These are phyloP conservation scores for Apeira syringaria DNA, from an alignment of 2,888 invertebrate species.

Conservation along the genomic window DNA sequence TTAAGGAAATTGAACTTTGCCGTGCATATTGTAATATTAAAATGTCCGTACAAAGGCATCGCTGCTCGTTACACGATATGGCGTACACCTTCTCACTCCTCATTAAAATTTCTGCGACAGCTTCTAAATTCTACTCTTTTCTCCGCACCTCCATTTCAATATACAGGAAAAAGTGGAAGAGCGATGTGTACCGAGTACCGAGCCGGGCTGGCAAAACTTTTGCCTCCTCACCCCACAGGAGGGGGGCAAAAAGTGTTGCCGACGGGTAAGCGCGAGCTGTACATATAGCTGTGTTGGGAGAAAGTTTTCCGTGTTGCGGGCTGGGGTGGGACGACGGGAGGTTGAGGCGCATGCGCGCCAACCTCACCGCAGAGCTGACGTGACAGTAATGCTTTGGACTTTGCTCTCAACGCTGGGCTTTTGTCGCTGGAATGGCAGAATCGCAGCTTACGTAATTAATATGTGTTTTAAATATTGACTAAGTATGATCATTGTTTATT, in stretches of 20 bases:
- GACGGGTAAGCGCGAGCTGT: conserved; percentile 64
- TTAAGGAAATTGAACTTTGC: conserved; percentile 34
- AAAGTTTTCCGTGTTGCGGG: conserved; percentile 84
- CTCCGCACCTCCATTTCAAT: conserved; percentile 83
- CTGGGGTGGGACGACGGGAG: conserved; percentile 54
- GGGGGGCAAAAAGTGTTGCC: conserved; percentile 82
- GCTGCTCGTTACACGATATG: conserved; percentile 57
- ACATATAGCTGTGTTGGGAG: conserved; percentile 79
- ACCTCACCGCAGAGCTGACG: conserved; percentile 63
- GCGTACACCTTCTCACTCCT: conserved; percentile 73
- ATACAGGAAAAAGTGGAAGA: conserved; percentile 83
- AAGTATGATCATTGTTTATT: too few relatives aligned
- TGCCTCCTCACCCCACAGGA: conserved; percentile 66
- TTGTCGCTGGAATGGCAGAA: conserved; percentile 33
- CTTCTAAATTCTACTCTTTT: conserved; percentile 83
- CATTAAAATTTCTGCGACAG: conserved; percentile 83
- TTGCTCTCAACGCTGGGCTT: conserved; percentile 46
- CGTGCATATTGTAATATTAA: conserved; percentile 49
- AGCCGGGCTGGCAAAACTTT: conserved; percentile 79
- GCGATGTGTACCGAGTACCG: conserved; percentile 79
- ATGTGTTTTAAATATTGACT: too few relatives aligned
- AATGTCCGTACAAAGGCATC: conserved; percentile 54
- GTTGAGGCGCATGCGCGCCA: conserved; percentile 70
- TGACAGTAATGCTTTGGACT: conserved; percentile 73
- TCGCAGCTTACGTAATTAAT: conserved; percentile 58